Percentiles rank a stretch among this genome's conserved stretches.
These are phyloP conservation scores for Dichetophora obliterata DNA, from an alignment of 2,888 invertebrate species.

Conservation along the genomic window DNA sequence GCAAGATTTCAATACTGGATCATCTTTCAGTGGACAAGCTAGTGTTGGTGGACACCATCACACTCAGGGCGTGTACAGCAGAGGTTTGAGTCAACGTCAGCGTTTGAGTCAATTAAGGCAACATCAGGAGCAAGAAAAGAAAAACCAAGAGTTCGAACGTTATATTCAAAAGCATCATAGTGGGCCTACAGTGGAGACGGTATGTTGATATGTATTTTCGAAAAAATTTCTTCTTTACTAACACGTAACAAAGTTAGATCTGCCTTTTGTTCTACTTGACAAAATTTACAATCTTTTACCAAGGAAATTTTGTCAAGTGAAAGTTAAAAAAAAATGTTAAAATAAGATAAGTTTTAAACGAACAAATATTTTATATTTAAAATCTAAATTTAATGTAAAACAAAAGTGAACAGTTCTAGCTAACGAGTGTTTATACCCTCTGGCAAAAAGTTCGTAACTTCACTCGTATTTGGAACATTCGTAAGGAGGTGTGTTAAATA, in stretches of 20 bases:
- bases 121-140: conserved; percentile 58
- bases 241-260: too few relatives aligned
- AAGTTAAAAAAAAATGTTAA: too few relatives aligned
- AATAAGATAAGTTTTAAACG: too few relatives aligned
- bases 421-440: background rate
- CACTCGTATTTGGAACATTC: too few relatives aligned
- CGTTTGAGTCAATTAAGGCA: conserved; percentile 57
- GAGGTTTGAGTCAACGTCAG: conserved; percentile 31
- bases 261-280: too few relatives aligned
- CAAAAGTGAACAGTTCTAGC: too few relatives aligned
- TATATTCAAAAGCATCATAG: conserved; percentile 66
- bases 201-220: conserved; percentile 46
- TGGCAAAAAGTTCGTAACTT: too few relatives aligned
- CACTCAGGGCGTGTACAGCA: conserved; percentile 46
- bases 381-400: background rate
- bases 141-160: conserved; percentile 66
- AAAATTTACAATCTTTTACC: too few relatives aligned
- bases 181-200: conserved; percentile 66
- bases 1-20: background rate
- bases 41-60: conserved; percentile 44
- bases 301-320: too few relatives aligned
- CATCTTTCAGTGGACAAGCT: background rate
- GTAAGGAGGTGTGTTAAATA: too few relatives aligned
- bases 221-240: background rate
- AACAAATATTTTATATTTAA: too few relatives aligned